Evolutionary conservation across 92 coral and sea anemone species (phyloP), one percentile per base, ranked within the genome.

Genomic region (Porites lobata): DNA sequence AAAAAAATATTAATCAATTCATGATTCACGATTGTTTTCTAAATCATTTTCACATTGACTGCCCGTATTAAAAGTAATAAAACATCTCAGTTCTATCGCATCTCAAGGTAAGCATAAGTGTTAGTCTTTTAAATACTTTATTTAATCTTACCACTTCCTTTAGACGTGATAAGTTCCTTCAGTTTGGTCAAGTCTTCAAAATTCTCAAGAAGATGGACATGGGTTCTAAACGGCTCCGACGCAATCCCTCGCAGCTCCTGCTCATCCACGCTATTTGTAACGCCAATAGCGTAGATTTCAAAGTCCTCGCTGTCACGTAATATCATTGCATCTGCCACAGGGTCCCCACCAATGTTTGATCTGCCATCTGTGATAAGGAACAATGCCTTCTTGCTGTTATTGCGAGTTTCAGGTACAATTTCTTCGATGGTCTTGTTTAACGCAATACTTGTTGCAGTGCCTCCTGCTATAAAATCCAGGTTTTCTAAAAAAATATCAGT

Each of bases 331-430:
- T 93, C 92, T 8, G 72, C 73, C 9, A 69, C 76, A 9, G 99
- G 99, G 68, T 90, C 87, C 8, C 94, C 92, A 1, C 98, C 98
- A 9, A 66, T 82, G 89, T 98, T 98, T 7, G 99, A 98, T 67
- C 89, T 83, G 51, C 99, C 99, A 70, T 98, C 99, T 53, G 99
- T 98, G 86, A 98, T 94, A 0, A 98, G 94, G 89, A 98, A 98
- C 9, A 98, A 73, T 2, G 98, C 99, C 86, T 92, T 96, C 78
- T 96, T 93, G 92, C 95, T 98, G 90, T 91, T 75, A 62, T 94
- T 87, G 22, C 99, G 95, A 20, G 94, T 84, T 73, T 98, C 96
- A 9, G 98, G 98, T 8, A 87, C 83, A 20, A 98, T 86, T 19
- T 84, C 88, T 6, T 92, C 92, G 86, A 92, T 90, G 24, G 96